Conservation (phyloP, 2,797 vertebrate genomes). For the Enoplosus armatus region DNA sequence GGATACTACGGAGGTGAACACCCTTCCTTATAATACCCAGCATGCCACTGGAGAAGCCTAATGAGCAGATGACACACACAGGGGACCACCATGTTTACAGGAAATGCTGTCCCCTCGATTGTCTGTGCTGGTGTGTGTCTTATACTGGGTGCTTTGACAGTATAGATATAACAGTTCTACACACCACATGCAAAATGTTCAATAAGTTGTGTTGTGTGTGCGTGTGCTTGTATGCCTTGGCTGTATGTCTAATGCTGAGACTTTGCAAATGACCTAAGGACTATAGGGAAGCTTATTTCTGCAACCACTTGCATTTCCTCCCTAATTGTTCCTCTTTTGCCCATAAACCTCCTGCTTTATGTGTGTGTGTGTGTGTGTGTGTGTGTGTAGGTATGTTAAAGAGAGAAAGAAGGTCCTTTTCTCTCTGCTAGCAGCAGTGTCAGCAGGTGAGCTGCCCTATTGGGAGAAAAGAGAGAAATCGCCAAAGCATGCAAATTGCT, state of each 20-base stretch:
- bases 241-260: conserved; percentile 44
- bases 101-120: conserved; percentile 45
- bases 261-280: conserved; percentile 69
- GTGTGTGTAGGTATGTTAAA: conserved; percentile 50
- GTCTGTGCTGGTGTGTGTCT: conserved; percentile 32
- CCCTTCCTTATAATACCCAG: conserved; percentile 24
- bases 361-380: conserved; percentile 23
- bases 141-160: conserved; percentile 18
- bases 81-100: conserved; percentile 55
- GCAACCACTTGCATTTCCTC: conserved; percentile 68
- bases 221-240: conserved; percentile 33
- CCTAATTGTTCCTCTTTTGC: conserved; percentile 73
- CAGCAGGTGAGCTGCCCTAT: conserved; percentile 83
- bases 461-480: conserved; percentile 79
- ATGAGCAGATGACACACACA: conserved; percentile 49
- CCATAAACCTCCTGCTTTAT: conserved; percentile 35
- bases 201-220: conserved; percentile 3
- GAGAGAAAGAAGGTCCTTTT: conserved; percentile 65
- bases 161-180: neutral
- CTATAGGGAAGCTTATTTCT: conserved; percentile 68
- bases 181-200: conserved; percentile 9
- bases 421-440: conserved; percentile 77
- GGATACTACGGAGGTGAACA: conserved; percentile 35
- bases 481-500: conserved; percentile 84
- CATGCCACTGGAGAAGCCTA: conserved; percentile 51